Percentiles rank a stretch among this genome's conserved stretches.
Conservation (phyloP, 2,797 vertebrate species). For the Morus bassanus region DNA sequence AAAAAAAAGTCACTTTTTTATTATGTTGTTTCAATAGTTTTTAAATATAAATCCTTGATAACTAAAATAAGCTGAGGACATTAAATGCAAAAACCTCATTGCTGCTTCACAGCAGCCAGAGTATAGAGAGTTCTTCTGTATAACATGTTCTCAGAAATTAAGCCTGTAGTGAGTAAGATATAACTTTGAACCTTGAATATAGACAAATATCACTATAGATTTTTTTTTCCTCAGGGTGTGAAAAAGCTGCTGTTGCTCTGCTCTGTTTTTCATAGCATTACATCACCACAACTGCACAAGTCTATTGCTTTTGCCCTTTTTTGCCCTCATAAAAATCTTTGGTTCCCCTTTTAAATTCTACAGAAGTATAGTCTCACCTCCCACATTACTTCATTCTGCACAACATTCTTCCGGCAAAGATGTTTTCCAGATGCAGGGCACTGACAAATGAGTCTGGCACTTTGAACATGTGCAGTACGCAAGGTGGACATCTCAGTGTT, state of each 20-base stretch:
- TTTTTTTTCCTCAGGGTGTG: not conserved
- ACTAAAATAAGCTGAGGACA: not conserved
- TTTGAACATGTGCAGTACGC: not conserved
- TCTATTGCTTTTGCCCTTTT: conserved; percentile 8
- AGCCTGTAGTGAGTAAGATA: not conserved
- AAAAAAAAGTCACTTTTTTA: not conserved
- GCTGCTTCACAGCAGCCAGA: not conserved
- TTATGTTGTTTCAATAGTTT: not conserved
- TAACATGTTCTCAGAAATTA: not conserved
- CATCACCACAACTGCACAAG: not conserved
- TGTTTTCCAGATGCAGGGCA: conserved; percentile 56
- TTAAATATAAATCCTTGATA: not conserved
- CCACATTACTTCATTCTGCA: conserved; percentile 30
- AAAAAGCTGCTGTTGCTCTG: not conserved
- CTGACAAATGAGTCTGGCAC: conserved; percentile 37
- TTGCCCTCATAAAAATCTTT: conserved; percentile 45
- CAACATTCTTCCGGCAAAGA: conserved; percentile 29
- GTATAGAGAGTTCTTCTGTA: not conserved
- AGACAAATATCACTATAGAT: not conserved
- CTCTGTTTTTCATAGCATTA: not conserved
- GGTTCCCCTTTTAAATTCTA: conserved; percentile 36
- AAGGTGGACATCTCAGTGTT: not conserved
- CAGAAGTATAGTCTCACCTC: conserved; percentile 45
- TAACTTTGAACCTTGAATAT: not conserved
- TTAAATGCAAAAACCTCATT: not conserved